Evolutionary conservation across 30 jellyfish, hydroid and myxozoan species (phyloP).

Genomic region (Rhopilema esculentum): DNA sequence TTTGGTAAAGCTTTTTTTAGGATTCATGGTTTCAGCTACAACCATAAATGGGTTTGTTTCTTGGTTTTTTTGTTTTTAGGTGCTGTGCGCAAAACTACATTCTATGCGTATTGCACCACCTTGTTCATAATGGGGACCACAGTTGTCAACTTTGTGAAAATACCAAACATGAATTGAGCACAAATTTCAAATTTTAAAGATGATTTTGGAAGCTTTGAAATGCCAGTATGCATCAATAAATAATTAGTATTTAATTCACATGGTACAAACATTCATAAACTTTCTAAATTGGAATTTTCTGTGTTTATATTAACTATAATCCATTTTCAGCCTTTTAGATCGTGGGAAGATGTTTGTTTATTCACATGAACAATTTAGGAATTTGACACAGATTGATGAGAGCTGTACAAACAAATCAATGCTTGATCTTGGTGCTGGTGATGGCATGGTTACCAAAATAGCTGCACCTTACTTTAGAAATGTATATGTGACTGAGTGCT

Average conservation of each 20-base stretch:
- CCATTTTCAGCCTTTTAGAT: constrained; percentile 74
- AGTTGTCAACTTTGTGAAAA: no score
- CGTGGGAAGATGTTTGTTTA: constrained; percentile 96
- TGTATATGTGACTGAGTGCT: constrained; percentile 82
- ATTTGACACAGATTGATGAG: constrained; percentile 60
- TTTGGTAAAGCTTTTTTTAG: constrained; percentile 52
- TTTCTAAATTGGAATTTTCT: background rate
- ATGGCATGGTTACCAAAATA: constrained; percentile 76
- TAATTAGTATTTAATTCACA: no score
- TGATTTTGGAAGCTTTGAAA: no score
- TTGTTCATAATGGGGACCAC: no score
- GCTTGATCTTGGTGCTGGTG: constrained; percentile 98
- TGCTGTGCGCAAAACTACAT: background rate
- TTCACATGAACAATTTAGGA: constrained; percentile 77
- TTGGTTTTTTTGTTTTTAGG: background rate
- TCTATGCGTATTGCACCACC: no score
- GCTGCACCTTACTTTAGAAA: constrained; percentile 58
- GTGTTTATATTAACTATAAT: no score
- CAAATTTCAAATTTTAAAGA: no score
- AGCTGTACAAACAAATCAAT: constrained; percentile 45
- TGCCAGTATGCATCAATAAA: no score
- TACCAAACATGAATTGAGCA: no score
- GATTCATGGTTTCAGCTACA: constrained; percentile 76
- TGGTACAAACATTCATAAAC: no score
- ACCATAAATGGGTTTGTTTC: constrained; percentile 81